Conservation (phyloP, 1,140 invertebrate species). For the Scylla paramamosain region DNA sequence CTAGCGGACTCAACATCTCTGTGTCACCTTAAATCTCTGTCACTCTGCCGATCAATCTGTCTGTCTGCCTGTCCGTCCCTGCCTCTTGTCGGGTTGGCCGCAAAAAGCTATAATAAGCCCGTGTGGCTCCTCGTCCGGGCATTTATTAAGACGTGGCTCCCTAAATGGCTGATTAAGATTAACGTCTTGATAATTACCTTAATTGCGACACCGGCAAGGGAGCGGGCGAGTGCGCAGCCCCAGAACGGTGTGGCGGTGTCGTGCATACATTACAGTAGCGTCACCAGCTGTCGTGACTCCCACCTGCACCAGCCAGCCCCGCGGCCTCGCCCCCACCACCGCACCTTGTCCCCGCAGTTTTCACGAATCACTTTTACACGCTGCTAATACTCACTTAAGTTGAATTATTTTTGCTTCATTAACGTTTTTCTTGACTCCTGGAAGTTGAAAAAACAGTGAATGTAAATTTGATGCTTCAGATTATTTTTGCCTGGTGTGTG, state of each 20-base stretch:
- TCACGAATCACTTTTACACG: not conserved
- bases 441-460: too few relatives aligned
- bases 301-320: not conserved
- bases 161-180: constrained; percentile 37
- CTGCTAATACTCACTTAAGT: too few relatives aligned
- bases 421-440: not conserved
- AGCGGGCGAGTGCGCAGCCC: not conserved
- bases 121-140: not conserved
- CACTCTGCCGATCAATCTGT: constrained; percentile 20
- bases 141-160: constrained; percentile 33
- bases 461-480: too few relatives aligned
- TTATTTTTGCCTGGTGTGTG: too few relatives aligned
- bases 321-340: not conserved
- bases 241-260: constrained; percentile 17
- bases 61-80: constrained; percentile 5
- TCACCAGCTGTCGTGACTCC: not conserved
- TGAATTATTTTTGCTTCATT: not conserved
- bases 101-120: constrained; percentile 9
- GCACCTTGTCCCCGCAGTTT: not conserved
- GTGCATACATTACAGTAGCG: constrained; percentile 56
- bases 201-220: constrained; percentile 46
- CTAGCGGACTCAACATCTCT: not conserved
- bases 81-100: constrained; percentile 6
- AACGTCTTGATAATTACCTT: constrained; percentile 47
- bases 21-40: constrained; percentile 22